Evolutionary conservation across 1,140 invertebrate species (phyloP).

Genomic region (Conus ventricosus): DNA sequence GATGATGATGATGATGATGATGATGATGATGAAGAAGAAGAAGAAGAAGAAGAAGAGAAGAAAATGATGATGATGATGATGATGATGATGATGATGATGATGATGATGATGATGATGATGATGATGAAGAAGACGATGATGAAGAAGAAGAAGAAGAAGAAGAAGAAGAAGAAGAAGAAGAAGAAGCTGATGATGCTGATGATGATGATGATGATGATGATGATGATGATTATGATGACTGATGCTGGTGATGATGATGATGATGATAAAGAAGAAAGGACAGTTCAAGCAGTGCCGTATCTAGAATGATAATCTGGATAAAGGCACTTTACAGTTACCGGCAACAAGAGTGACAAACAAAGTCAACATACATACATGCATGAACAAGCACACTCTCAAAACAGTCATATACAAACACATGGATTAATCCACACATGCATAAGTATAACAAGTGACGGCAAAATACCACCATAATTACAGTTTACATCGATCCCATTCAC

Average conservation of each 20-base stretch:
- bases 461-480: too few species aligned
- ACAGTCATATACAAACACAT: too few species aligned
- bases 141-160: slow-evolving; percentile 5
- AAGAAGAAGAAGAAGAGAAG: slow-evolving; percentile 29
- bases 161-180: slow-evolving; percentile 29
- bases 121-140: slow-evolving; percentile 20
- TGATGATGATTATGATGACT: slow-evolving; percentile 32
- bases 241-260: neutral
- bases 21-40: slow-evolving; percentile 8
- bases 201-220: slow-evolving; percentile 35
- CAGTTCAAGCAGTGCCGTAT: too few species aligned
- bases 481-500: too few species aligned
- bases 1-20: slow-evolving; percentile 29
- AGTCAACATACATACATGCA: too few species aligned
- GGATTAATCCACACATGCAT: too few species aligned
- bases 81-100: slow-evolving; percentile 31
- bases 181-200: slow-evolving; percentile 32
- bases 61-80: too few species aligned
- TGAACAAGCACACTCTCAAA: too few species aligned
- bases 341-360: too few species aligned
- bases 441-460: too few species aligned
- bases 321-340: too few species aligned
- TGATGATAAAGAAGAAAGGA: neutral
- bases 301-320: too few species aligned
- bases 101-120: slow-evolving; percentile 18